Evolutionary conservation across 1,140 invertebrate genomes (phyloP), one percentile per base, ranked within the genome.

Genomic region (Limonius californicus): DNA sequence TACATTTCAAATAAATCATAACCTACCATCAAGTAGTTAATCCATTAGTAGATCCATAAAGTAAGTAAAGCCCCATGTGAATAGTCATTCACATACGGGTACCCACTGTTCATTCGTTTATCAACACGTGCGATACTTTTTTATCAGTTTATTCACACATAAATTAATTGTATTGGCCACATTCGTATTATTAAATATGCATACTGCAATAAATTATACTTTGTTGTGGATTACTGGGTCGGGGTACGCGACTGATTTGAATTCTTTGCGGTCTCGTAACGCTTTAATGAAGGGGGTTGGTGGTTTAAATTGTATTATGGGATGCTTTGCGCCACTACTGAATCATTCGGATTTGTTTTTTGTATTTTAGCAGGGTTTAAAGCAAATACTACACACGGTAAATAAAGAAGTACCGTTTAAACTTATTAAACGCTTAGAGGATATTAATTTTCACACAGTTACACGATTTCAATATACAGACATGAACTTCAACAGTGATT

Each of bases 61-160:
- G 43, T 18, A 50, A 50, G 19, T 50, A 50, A 1, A 4, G 16
- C 12, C 12, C 42, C 12, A 45, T 45, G 16, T 45, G n/a, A 15
- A 45, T 15, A 19, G 14, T 18, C 15, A 18, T 19, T 50, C 15
- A 1, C 19, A 19, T 16, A 18, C 6, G 45, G 16, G 45, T 50
- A 16, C 7, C 8, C 45, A 18, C 14, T 50, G 16, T 50, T 50
- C 19, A 50, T 50, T 18, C 45, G 45, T 50, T 50, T 50, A 50
- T 50, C 54, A 9, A 16, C 54, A 35, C 54, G 30, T 35, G 54
- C 21, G n/a, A 18, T 55, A 55, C 54, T 55, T 35, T 55, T 55
- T 55, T 55, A 55, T 55, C 54, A 27, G 20, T 35, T 35, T 16
- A 55, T 55, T 55, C 54, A 55, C 54, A 55, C 54, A 55, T 55